Percentiles rank a stretch among this genome's conserved stretches.
These are phyloP conservation scores for Epinotia nisella DNA, from an alignment of 2,888 invertebrate species.

Conservation along the genomic window DNA sequence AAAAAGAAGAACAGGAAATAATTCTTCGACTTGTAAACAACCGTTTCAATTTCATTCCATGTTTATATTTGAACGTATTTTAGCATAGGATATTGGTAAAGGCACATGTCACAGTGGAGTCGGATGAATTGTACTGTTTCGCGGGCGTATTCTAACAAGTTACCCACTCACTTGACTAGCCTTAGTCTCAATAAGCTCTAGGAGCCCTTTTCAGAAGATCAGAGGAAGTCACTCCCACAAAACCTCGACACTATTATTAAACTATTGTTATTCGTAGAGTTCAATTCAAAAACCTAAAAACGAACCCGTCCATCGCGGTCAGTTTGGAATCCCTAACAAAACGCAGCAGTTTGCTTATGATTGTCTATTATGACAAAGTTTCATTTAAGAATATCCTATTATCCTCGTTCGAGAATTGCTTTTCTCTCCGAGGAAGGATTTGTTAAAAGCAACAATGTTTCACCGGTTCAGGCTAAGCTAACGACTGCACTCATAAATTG, in stretches of 20 bases:
- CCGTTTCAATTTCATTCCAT: conserved; percentile 35
- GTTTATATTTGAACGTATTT: conserved; percentile 23
- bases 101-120: neutral
- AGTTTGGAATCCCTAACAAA: no score
- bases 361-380: neutral
- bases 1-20: conserved; percentile 41
- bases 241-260: no score
- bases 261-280: no score
- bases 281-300: no score
- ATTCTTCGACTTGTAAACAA: conserved; percentile 35
- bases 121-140: no score
- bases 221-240: no score
- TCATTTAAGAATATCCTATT: neutral
- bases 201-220: no score
- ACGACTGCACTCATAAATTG: conserved; percentile 36
- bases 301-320: no score
- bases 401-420: neutral
- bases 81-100: neutral
- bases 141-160: no score
- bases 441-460: conserved; percentile 34
- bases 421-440: neutral
- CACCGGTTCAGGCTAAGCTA: conserved; percentile 23
- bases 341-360: no score
- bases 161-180: no score
- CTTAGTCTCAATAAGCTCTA: no score